phyloP scores from a whole-genome alignment of 92 coral and sea anemone species.

The Epizoanthus stellaris region DNA sequence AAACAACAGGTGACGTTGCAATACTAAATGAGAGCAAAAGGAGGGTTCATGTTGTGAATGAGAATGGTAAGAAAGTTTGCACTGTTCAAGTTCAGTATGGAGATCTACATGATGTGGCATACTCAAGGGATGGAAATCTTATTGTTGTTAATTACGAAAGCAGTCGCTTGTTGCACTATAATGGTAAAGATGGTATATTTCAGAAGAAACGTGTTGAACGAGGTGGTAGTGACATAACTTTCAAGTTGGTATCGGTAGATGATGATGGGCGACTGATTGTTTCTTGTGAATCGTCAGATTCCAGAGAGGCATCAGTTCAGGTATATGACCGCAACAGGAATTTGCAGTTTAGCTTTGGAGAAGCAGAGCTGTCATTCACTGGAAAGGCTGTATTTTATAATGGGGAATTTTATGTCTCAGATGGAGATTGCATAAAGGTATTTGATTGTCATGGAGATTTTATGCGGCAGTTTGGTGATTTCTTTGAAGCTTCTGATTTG shows the following conservation, averaged over 20 bases:
- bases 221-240: not conserved
- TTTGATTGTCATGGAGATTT: conserved; percentile 19
- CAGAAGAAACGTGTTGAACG: conserved; percentile 18
- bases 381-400: conserved; percentile 33
- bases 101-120: conserved; percentile 31
- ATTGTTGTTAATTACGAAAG: conserved; percentile 36
- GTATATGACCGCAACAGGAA: conserved; percentile 24
- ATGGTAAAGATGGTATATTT: conserved; percentile 22
- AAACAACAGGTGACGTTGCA: conserved; percentile 35
- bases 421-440: conserved; percentile 25
- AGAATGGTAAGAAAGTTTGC: conserved; percentile 27
- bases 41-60: conserved; percentile 11
- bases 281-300: conserved; percentile 16
- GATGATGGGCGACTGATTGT: conserved; percentile 14
- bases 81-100: conserved; percentile 36
- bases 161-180: conserved; percentile 39
- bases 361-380: not conserved
- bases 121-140: conserved; percentile 29
- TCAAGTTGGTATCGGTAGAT: conserved; percentile 24
- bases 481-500: conserved; percentile 9
- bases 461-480: conserved; percentile 26
- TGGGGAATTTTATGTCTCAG: conserved; percentile 19
- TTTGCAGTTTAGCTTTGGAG: conserved; percentile 32
- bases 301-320: not conserved
- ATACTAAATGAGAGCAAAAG: conserved; percentile 22